A percentile compares a stretch with the other conserved stretches of the same genome.
Conservation (phyloP, 2,888 invertebrate species). For the Tuta absoluta region DNA sequence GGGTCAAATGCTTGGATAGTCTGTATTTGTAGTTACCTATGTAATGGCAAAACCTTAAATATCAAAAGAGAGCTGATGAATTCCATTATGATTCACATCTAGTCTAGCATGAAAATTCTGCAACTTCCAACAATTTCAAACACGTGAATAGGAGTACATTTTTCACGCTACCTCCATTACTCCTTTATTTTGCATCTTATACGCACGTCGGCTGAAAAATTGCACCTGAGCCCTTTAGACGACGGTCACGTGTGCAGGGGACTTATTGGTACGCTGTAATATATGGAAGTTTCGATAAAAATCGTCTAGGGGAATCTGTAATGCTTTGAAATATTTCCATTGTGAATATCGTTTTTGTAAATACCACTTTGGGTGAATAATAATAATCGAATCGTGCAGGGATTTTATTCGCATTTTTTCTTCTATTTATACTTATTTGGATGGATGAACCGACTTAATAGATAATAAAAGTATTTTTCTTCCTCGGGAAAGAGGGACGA, state of each 20-base stretch:
- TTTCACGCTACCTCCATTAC: conserved; percentile 18
- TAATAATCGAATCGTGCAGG: too few species aligned
- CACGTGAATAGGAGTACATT: conserved; percentile 6
- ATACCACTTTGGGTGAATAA: neutral
- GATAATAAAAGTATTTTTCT: too few species aligned
- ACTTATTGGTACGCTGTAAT: conserved; percentile 24
- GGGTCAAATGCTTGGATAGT: neutral
- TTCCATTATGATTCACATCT: neutral
- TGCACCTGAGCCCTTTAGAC: conserved; percentile 26
- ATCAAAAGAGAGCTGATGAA: neutral
- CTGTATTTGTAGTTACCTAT: too few species aligned
- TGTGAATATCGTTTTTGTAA: conserved; percentile 1
- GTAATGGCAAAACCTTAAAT: too few species aligned
- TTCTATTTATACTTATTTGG: too few species aligned
- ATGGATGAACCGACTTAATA: too few species aligned
- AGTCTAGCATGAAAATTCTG: neutral
- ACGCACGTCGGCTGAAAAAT: conserved; percentile 24
- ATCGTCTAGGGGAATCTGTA: conserved; percentile 11
- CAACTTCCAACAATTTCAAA: neutral
- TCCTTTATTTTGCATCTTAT: conserved; percentile 16
- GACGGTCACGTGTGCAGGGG: conserved; percentile 23
- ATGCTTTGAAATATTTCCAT: neutral
- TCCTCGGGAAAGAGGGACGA: too few species aligned
- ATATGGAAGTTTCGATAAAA: conserved; percentile 7
- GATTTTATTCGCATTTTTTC: too few species aligned